Evolutionary conservation across 2,113 vertebrate species (phyloP).

Genomic region (Colistium nudipinnis): DNA sequence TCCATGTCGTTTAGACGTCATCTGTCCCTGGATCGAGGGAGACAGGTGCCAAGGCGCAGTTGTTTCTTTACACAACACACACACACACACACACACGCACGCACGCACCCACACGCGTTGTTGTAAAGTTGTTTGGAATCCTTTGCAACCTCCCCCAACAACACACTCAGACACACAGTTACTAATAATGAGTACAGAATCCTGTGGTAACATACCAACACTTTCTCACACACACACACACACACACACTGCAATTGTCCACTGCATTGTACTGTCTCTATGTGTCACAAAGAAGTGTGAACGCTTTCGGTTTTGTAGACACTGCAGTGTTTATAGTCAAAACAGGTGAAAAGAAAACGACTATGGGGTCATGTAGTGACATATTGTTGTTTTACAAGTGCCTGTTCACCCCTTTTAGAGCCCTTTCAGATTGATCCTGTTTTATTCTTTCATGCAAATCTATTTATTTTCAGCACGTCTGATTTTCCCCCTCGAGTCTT

Average conservation of each 20-base stretch:
- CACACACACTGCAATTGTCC: not conserved
- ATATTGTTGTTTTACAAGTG: not conserved
- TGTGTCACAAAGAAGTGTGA: not conserved
- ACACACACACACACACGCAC: constrained; percentile 10
- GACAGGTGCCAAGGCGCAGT: constrained; percentile 75
- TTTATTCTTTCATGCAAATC: not conserved
- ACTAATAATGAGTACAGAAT: constrained; percentile 12
- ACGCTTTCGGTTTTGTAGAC: not conserved
- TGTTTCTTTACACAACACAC: constrained; percentile 28
- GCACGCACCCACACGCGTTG: not conserved
- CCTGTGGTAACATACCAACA: not conserved
- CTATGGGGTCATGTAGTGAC: no score
- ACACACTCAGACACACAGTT: constrained; percentile 4
- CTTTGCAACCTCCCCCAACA: constrained; percentile 5
- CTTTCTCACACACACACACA: not conserved
- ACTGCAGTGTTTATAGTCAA: constrained; percentile 9
- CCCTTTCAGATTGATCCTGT: not conserved
- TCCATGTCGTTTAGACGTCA: constrained; percentile 61
- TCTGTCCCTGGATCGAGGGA: constrained; percentile 63
- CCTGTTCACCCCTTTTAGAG: not conserved
- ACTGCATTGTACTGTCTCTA: not conserved
- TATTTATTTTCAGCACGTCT: not conserved
- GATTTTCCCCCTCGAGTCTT: no score
- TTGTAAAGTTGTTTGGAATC: constrained; percentile 31
- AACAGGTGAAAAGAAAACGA: no score